A percentile compares a stretch with the other conserved stretches of the same genome.
These are phyloP conservation scores for Standfussiana lucernea DNA, from an alignment of 2,888 invertebrate species.

Conservation along the genomic window DNA sequence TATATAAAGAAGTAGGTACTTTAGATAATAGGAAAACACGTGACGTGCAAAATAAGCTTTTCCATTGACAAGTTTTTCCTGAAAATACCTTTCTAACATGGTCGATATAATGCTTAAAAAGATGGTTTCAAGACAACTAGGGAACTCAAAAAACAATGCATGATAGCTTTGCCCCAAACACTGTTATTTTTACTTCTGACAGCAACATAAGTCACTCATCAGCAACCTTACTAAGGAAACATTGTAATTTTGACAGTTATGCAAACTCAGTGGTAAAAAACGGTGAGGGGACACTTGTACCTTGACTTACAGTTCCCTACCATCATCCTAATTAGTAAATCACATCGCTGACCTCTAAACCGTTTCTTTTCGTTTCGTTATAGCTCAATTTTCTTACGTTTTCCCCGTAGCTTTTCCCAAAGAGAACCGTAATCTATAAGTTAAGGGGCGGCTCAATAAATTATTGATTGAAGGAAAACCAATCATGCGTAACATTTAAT, in stretches of 20 bases:
- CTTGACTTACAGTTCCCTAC: background rate
- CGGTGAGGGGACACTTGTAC: background rate
- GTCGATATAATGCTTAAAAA: background rate
- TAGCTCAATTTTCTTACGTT: background rate
- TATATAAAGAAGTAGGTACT: slow-evolving; percentile 44
- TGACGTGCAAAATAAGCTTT: slow-evolving; percentile 27
- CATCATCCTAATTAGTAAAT: background rate
- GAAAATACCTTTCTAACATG: background rate
- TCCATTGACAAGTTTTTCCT: background rate
- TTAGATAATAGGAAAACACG: slow-evolving; percentile 50
- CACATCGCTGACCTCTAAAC: background rate
- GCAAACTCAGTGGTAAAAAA: background rate
- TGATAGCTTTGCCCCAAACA: background rate
- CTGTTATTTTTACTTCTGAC: background rate
- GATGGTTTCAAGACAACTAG: background rate
- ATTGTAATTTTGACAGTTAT: background rate
- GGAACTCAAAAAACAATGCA: background rate
- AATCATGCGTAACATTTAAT: background rate
- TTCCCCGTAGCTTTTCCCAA: too few species aligned
- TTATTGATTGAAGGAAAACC: slow-evolving; percentile 1
- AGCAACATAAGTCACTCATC: background rate
- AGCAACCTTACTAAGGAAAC: background rate
- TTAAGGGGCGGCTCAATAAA: background rate
- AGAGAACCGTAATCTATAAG: background rate
- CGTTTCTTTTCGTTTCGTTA: background rate